A percentile compares a stretch with the other conserved stretches of the same genome.
Evolutionary conservation across 2,888 invertebrate genomes (phyloP).

Genomic region (Monoplex corrugatus): DNA sequence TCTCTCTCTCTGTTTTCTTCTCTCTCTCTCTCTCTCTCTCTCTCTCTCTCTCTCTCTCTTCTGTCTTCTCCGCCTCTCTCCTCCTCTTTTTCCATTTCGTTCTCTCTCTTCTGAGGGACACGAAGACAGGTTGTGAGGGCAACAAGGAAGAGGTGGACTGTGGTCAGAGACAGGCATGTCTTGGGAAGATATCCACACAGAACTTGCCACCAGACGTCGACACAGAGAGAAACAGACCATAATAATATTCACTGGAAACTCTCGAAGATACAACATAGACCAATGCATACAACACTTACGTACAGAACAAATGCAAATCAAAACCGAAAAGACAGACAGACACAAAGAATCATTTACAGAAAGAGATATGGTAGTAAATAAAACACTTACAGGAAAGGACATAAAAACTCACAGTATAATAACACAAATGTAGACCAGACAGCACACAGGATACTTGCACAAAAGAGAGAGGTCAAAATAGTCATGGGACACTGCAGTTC

Average conservation of each 20-base stretch:
- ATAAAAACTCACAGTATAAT: no score
- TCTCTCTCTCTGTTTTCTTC: neutral
- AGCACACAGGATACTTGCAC: no score
- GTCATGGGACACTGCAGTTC: no score
- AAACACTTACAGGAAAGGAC: neutral
- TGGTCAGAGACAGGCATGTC: neutral
- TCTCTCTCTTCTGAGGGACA: neutral
- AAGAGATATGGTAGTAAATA: neutral
- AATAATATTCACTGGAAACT: no score
- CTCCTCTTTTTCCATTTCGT: neutral
- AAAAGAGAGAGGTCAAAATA: no score
- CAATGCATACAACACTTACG: neutral
- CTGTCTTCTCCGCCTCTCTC: neutral
- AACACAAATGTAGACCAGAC: no score
- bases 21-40: no score
- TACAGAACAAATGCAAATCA: neutral
- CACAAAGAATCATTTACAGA: neutral
- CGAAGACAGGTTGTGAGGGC: neutral
- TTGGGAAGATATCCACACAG: no score
- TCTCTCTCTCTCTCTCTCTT: no score
- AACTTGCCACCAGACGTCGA: neutral
- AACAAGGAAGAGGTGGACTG: neutral
- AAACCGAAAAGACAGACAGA: neutral
- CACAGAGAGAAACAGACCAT: neutral
- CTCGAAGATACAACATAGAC: neutral